Base-by-base conservation (phyloP, 2,888 invertebrate genomes). In the Drosophila rubida region DNA sequence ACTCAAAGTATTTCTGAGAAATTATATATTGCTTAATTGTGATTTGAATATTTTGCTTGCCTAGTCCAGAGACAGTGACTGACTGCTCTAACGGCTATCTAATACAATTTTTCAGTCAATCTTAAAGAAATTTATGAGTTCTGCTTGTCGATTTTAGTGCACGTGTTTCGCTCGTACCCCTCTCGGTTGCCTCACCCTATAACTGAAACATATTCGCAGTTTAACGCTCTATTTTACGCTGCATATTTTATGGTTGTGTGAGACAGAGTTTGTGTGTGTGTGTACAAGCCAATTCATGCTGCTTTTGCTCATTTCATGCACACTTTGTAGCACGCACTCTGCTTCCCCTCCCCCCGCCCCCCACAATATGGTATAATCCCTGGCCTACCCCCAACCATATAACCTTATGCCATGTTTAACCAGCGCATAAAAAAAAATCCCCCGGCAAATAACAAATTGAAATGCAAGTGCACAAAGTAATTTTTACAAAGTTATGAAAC, bases 401-500 rank as follows among this genome's bases (percentile, higher is more conserved):
- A 37, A 4, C 37, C 66, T 19, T 32, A 14, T 50, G 14, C 35
- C 32, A 45, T 41, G 44, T 64, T 68, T 51, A 63, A 72, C 22
- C 32, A 48, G 64, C 30, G 51, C 53, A 42, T 58, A 74, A 69
- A 74, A 73, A 73, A 74, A 59, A 7, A 5, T n/a, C 11, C 35
- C 14, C 11, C 35, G 35, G 53, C 54, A 44, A 67, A 75, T 58
- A 73, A 69, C 64, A 66, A 79, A 70, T 85, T 79, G 69, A 79
- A 84, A 78, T 79, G 76, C 69, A 69, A 78, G 66, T 76, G 78
- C 75, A 78, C 85, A 80, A 65, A 77, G 82, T 75, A 77, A 72
- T 75, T 75, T 84, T 67, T 61, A 53, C 66, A 75, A 69, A 71
- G 77, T 77, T 81, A 66, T 77, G 46, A 69, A 80, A 59, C 50